Evolutionary conservation across 2,797 vertebrate species (phyloP).

Genomic region (Australoheros facetus): DNA sequence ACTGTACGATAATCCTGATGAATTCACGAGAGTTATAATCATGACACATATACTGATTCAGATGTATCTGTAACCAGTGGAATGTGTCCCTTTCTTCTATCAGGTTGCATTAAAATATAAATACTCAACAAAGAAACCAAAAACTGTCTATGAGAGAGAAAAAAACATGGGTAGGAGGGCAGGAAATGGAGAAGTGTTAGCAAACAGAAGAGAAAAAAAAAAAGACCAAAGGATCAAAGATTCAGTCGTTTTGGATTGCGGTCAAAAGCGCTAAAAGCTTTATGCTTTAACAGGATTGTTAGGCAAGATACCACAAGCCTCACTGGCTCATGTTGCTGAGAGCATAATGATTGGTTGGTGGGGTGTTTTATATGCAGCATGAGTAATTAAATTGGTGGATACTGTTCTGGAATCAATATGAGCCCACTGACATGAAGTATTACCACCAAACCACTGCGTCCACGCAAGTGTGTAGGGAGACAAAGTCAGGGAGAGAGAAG

Average conservation of each 20-base stretch:
- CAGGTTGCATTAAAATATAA: neutral
- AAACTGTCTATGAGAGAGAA: neutral
- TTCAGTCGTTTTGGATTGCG: slow-evolving; percentile 43
- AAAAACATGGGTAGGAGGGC: neutral
- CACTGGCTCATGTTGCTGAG: slow-evolving; percentile 39
- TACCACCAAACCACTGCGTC: slow-evolving; percentile 13
- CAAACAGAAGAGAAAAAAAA: slow-evolving; percentile 5
- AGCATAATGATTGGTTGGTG: slow-evolving; percentile 54
- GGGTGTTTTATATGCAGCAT: slow-evolving; percentile 66
- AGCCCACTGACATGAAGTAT: slow-evolving; percentile 57
- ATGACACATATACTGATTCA: neutral
- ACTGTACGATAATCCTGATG: rapidly evolving
- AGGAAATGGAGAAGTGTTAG: neutral
- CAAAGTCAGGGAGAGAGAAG: slow-evolving; percentile 22
- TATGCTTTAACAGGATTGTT: slow-evolving; percentile 61
- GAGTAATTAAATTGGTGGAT: slow-evolving; percentile 69
- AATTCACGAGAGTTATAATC: neutral
- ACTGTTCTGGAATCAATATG: slow-evolving; percentile 67
- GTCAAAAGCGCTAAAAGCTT: slow-evolving; percentile 68
- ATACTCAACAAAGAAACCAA: neutral
- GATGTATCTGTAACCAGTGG: neutral
- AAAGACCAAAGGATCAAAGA: slow-evolving; percentile 42
- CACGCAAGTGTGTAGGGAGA: slow-evolving; percentile 1
- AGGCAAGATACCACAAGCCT: slow-evolving; percentile 51
- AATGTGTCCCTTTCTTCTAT: neutral